Evolutionary conservation across 1,140 invertebrate species (phyloP), one percentile per base, ranked within the genome.

Genomic region (Habropoda laboriosa): DNA sequence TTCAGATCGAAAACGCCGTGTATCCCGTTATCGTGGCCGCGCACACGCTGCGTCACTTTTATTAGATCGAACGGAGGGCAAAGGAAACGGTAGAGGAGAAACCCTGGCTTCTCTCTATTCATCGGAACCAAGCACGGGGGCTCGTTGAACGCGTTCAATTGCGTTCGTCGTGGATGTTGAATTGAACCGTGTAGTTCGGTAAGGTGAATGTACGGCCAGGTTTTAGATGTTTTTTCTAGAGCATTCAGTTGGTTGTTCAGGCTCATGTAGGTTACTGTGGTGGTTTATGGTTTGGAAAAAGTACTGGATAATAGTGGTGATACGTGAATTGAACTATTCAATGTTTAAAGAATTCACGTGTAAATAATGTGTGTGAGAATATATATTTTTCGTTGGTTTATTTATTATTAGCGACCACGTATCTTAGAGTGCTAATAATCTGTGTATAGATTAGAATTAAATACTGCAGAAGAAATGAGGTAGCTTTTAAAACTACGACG

Each of bases 61-160:
- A 78, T 78, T 78, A 78, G 75, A 78, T 71, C 66, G 53, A 24
- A 49, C 42, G 24, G 63, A 35, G 42, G n/a, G n/a, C 18, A 53
- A 66, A 53, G 61, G 32, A 75, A 67, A 49, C 42, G 74, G 10
- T 10, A 18, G 64, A n/a, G n/a, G n/a, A n/a, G n/a, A 55, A 77
- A 47, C 49, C 18, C 12, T 35, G 47, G 45, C 30, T 38, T 64
- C n/a, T n/a, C n/a, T 42, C 18, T 21, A 58, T 38, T 70, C 42
- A 70, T 40, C 13, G 27, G 32, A 27, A n/a, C 40, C 12, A 6
- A 6, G n/a, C 27, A n/a, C n/a, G n/a, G n/a, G 27, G 21, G 5
- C 40, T 18, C 49, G 30, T n/a, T 64, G n/a, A 51, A 53, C 30
- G 35, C 71, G 64, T 45, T 71, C 42, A 49, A 60, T 71, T n/a